These are phyloP conservation scores for Burhinus oedicnemus DNA, from an alignment of 2,113 vertebrate genomes.

Conservation along the genomic window DNA sequence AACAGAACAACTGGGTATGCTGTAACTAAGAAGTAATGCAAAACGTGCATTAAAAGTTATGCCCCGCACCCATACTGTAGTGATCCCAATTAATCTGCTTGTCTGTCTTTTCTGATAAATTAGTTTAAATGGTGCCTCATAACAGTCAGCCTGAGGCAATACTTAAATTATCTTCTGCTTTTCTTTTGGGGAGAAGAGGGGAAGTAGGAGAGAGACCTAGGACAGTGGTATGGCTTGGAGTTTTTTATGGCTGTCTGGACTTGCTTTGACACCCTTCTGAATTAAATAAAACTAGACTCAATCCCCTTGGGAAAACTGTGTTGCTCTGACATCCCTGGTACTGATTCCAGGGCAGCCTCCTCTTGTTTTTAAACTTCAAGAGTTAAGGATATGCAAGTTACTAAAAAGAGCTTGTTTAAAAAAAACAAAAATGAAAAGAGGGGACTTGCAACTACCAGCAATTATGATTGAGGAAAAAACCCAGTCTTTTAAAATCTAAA, in stretches of 20 bases:
- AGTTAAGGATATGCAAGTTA: not conserved
- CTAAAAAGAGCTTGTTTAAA: not conserved
- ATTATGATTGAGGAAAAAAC: accelerated
- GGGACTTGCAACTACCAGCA: not conserved
- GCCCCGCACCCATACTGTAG: not conserved
- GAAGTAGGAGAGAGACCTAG: not conserved
- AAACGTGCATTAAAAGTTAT: not conserved
- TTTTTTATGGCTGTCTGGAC: not conserved
- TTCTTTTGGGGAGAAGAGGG: not conserved
- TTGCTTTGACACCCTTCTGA: not conserved
- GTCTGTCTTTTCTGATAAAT: not conserved
- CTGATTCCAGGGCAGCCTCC: not conserved
- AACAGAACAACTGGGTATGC: not conserved
- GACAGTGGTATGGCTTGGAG: not conserved
- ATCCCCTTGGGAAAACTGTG: not conserved
- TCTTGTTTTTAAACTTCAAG: not conserved
- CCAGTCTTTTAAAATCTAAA: not conserved
- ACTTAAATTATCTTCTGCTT: not conserved
- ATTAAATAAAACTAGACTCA: not conserved
- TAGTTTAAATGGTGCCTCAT: not conserved
- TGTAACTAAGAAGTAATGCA: not conserved
- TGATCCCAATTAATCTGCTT: not conserved
- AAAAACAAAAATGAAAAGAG: not conserved
- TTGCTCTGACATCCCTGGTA: not conserved
- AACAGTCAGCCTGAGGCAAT: not conserved